Evolutionary conservation across 1,140 invertebrate genomes (phyloP), one percentile per base, ranked within the genome.

Genomic region (Bicyclus anynana): DNA sequence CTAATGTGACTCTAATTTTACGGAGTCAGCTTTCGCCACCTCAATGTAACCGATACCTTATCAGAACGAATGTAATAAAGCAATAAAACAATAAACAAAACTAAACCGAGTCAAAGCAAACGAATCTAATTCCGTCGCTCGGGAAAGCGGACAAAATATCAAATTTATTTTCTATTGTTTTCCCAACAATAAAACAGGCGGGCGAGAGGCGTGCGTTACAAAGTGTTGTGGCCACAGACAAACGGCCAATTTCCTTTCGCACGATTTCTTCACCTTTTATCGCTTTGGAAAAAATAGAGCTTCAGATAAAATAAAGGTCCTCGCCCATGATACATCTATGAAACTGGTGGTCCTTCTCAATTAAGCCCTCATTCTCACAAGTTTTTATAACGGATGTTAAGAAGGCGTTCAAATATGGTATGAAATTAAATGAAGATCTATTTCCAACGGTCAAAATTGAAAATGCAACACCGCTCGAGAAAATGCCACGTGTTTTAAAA

Each of bases 171-270:
- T 52, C 40, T 59, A 59, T 59, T 52, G 56, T 59, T 59, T 59
- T 52, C 18, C 49, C 42, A 52, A 40, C 49, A 67, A 60, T 67
- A 67, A 67, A 64, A 60, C 65, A 64, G 54, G 59, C 58, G 58
- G 54, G 40, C 42, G 47, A 50, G 55, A 55, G 46, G 47, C 51
- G 57, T 64, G 57, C 27, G 57, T 60, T 67, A 62, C 55, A 59
- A 59, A 59, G 49, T 59, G 42, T 47, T 60, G 57, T 67, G 59
- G 59, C 56, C 42, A 58, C 56, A 72, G 54, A 69, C 69, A 69
- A 67, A 75, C 67, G 50, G 58, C 59, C 62, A 62, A 67, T 71
- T 68, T 67, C 52, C 67, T 59, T 67, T 56, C 58, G 62, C 65
- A 69, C 70, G 69, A 62, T 69, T 74, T 67, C 65, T 64, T 59